Evolutionary conservation across 1,140 invertebrate genomes (phyloP), one percentile per base, ranked within the genome.

Genomic region (Zaprionus vittiger): DNA sequence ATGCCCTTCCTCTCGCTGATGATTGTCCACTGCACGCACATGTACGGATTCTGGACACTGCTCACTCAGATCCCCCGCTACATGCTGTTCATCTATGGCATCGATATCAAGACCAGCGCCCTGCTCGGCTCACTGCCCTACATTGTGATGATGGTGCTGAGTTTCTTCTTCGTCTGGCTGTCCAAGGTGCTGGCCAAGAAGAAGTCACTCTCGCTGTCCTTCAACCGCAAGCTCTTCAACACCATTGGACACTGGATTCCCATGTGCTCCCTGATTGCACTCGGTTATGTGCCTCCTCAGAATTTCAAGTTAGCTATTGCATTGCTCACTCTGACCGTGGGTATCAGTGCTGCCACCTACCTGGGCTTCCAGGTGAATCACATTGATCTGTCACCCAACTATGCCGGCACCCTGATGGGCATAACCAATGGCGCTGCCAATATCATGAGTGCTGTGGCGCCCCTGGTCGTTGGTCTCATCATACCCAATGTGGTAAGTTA

Each of bases 1-100:
- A 68, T 95, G 22, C 96, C 98, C 2, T 95, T 99, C 75, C 97
- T 96, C 95, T 96, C 97, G 0, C 94, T 98, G 15, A 94, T 97
- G 12, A 93, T 98, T 1, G 95, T 95, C 0, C 97, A 99, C 91
- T 97, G 97, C 91, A 96, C 97, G 1, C 97, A 98, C 87, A 98
- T 98, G 93, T 99, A 97, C 97, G 98, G 98, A 2, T 98, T 97
- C 92, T 99, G 98, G 95, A 98, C 97, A 14, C 94, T 99, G 55
- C 93, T 99, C 22, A 98, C 97, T 0, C 96, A 98, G 93, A 96
- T 99, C 82, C 98, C 99, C 0, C 96, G 95, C 1, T 99, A 98
- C 91, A 96, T 99, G 94, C 95, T 95, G 31, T 94, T 95, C 73
- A 95, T 99, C 2, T 94, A 99, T 1, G 93, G 95, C 54, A 96